phyloP scores from a whole-genome alignment of 2,797 vertebrate genomes.

The Psittacula derbiana region DNA sequence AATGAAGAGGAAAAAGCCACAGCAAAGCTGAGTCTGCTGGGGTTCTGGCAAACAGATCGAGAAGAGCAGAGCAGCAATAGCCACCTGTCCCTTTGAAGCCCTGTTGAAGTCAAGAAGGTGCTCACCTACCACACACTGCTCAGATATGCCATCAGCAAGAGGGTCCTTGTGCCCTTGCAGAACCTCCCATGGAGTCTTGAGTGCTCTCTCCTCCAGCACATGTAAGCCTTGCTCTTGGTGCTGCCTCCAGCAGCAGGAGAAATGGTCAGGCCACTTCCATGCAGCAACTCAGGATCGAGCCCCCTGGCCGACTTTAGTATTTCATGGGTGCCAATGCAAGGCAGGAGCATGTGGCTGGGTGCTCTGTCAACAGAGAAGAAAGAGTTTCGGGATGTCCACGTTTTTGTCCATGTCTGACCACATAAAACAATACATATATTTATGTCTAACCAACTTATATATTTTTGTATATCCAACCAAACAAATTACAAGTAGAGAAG shows the following conservation, averaged over 20 bases:
- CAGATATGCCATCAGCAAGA: not conserved
- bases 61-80: not conserved
- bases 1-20: not conserved
- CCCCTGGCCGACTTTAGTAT: not conserved
- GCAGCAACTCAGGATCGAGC: not conserved
- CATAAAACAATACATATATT: not conserved
- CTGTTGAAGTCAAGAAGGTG: not conserved
- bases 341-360: rapidly evolving
- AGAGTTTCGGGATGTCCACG: not conserved
- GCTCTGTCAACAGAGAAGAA: not conserved
- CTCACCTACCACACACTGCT: not conserved
- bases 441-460: not conserved
- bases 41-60: not conserved
- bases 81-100: not conserved
- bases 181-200: not conserved
- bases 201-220: not conserved
- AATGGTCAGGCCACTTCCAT: not conserved
- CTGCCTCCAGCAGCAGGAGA: not conserved
- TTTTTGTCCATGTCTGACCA: not conserved
- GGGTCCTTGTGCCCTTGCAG: rapidly evolving
- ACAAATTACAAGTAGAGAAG: not conserved
- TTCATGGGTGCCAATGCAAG: not conserved
- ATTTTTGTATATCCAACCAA: not conserved
- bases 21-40: not conserved
- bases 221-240: not conserved